Conservation (phyloP, 2,113 vertebrate species). For the Myotis davidii region DNA sequence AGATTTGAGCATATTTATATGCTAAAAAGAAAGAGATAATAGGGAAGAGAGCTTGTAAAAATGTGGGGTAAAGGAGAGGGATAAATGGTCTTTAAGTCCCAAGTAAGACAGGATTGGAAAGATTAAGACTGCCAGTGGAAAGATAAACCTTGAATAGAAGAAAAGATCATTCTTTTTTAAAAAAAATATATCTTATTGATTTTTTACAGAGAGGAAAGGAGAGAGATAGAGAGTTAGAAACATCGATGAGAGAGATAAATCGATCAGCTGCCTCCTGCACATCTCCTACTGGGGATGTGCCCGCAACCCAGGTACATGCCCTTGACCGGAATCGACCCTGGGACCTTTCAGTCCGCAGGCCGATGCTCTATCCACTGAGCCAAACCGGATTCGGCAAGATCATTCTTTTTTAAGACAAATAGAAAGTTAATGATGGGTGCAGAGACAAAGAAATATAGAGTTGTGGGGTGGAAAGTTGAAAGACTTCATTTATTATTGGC, state of each 20-base stretch:
- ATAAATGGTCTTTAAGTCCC: background rate
- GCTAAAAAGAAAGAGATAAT: background rate
- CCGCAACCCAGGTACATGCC: no score
- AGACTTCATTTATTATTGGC: constrained; percentile 15
- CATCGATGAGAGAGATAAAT: no score
- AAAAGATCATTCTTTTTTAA: constrained; percentile 57
- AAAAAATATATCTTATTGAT: no score
- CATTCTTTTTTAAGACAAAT: constrained; percentile 46
- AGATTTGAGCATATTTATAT: background rate
- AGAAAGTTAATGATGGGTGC: constrained; percentile 18
- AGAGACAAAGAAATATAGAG: constrained; percentile 8
- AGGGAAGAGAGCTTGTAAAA: background rate
- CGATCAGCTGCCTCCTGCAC: no score
- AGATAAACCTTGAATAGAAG: background rate
- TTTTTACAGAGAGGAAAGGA: no score
- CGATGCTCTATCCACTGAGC: no score
- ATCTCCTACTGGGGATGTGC: no score
- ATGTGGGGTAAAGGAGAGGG: background rate
- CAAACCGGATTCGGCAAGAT: no score
- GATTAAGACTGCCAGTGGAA: background rate
- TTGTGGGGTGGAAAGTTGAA: background rate
- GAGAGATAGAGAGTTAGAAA: no score
- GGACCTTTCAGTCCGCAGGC: no score
- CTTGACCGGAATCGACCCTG: no score
- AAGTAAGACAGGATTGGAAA: background rate